Evolutionary conservation across 1,140 invertebrate species (phyloP), one percentile per base, ranked within the genome.

Genomic region (Drosophila nannoptera): DNA sequence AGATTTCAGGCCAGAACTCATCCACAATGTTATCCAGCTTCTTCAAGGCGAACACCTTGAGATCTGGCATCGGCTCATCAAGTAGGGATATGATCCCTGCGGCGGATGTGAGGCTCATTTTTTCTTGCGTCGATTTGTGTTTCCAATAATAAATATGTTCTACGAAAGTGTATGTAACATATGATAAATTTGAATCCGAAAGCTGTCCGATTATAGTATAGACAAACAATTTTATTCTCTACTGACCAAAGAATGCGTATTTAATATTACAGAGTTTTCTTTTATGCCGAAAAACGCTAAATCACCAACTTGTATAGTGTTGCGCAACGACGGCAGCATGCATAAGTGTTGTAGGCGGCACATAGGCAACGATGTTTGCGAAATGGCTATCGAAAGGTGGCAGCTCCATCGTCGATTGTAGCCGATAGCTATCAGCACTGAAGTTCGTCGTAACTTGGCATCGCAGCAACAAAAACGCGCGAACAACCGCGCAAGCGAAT

Each of bases 1-100:
- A 98, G 70, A 99, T 99, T 91, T 99, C 98, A 12, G 97, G 96
- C 98, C 98, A 99, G 91, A 99, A 99, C 90, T 98, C 96, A 90
- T 99, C 97, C 0, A 99, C 97, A 88, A 99, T 97, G 81, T 93
- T 92, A 90, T 99, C 95, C 45, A 99, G 91, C 87, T 97, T 97
- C 78, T 95, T 95, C 55, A 95, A 78, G 16, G 98, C 97, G 90
- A 98, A 99, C 3, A 96, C 94, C 90, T 98, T 98, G 46, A 99
- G 91, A 90, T 98, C 96, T 12, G 94, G 92, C 90, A 96, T 95
- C 32, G 96, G 95, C 90, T 99, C 98, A 90, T 99, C 97, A 56
- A 99, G 91, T 67, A 99, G 93, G 89, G 97, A 97, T 78, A 99
- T 97, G 72, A 99, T 97, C 84, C 98, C 98, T 84, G 96, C 96